phyloP scores from a whole-genome alignment of 2,113 vertebrate genomes.

The Nasalis larvatus region DNA sequence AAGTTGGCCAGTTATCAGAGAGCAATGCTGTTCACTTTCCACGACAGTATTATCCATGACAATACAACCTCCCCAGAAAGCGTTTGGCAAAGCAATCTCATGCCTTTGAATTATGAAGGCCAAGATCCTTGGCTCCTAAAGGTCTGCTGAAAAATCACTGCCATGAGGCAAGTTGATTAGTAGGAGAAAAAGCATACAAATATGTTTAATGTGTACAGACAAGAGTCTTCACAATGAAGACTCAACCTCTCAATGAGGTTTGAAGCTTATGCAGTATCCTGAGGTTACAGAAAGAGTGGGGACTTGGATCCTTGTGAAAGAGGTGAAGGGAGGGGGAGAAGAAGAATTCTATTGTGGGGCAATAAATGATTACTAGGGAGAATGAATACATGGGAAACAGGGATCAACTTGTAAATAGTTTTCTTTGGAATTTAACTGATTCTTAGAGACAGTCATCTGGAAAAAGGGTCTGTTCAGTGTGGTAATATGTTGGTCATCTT shows the following conservation, averaged over 20 bases:
- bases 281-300: neutral
- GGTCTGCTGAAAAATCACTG: neutral
- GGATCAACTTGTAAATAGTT: neutral
- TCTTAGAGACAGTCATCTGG: neutral
- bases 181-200: neutral
- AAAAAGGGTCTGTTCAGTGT: neutral
- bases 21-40: accelerated
- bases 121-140: neutral
- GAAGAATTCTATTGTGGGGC: neutral
- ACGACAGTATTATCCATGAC: accelerated
- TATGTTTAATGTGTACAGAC: neutral
- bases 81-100: neutral
- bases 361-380: neutral
- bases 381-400: neutral
- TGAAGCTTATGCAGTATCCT: neutral
- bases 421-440: neutral
- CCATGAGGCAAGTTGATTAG: neutral
- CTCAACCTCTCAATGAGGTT: neutral
- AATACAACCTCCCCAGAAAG: neutral
- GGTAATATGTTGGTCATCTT: neutral
- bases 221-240: neutral
- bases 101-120: accelerated
- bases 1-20: accelerated
- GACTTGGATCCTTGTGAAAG: neutral
- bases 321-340: neutral